Evolutionary conservation across 2,888 invertebrate genomes (phyloP).

Genomic region (Gnatocerus cornutus): DNA sequence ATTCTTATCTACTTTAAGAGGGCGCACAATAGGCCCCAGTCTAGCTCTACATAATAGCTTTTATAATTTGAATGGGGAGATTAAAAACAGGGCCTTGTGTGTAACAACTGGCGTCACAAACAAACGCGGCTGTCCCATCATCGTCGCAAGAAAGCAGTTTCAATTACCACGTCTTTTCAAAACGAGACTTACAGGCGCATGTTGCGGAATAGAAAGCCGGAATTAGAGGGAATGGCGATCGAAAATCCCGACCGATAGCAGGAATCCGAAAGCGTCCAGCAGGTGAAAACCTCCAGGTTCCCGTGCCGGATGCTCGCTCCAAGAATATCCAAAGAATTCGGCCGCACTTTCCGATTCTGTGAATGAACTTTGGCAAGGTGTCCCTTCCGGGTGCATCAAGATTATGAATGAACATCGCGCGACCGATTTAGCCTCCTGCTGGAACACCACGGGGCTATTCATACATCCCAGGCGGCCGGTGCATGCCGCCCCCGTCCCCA

Average conservation of each 20-base stretch:
- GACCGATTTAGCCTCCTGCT: conserved; percentile 60
- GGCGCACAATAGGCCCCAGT: conserved; percentile 50
- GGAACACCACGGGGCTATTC: conserved; percentile 57
- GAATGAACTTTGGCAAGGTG: conserved; percentile 67
- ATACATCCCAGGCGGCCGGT: conserved; percentile 52
- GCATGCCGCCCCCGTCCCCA: conserved; percentile 11
- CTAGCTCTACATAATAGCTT: conserved; percentile 62
- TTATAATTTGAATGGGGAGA: conserved; percentile 68
- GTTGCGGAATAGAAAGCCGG: conserved; percentile 67
- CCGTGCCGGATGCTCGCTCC: conserved; percentile 23
- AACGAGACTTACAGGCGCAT: conserved; percentile 68
- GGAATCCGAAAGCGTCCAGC: background rate
- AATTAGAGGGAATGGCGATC: conserved; percentile 68
- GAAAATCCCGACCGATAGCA: conserved; percentile 64
- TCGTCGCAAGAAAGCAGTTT: conserved; percentile 64
- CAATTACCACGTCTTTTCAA: conserved; percentile 69
- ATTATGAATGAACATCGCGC: conserved; percentile 64
- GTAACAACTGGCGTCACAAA: conserved; percentile 62
- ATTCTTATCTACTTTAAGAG: conserved; percentile 50
- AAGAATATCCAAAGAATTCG: conserved; percentile 62
- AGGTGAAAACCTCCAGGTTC: conserved; percentile 9
- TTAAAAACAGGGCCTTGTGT: conserved; percentile 63
- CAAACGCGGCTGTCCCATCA: conserved; percentile 54
- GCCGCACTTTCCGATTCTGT: conserved; percentile 57
- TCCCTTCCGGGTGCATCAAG: conserved; percentile 64